These are phyloP conservation scores for Ploceus nigricollis DNA, from an alignment of 2,113 vertebrate species.

Conservation along the genomic window DNA sequence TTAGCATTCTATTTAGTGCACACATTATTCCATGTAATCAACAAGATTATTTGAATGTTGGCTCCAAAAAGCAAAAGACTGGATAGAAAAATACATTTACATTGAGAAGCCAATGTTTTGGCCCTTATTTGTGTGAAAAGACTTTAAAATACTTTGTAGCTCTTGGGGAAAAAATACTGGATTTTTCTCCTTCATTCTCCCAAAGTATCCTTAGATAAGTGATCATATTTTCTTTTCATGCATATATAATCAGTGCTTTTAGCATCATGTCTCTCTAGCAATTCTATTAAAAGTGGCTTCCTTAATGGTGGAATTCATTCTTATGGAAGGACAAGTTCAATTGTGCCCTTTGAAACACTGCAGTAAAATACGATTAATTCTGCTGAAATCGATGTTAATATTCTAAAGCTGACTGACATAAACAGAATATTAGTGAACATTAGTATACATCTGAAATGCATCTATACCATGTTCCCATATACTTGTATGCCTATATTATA, in stretches of 20 bases:
- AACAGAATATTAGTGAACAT: not conserved
- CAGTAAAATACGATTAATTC: not conserved
- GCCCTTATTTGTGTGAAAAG: not conserved
- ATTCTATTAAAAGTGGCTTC: not conserved
- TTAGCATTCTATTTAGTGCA: constrained; percentile 18
- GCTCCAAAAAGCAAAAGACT: not conserved
- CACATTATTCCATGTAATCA: not conserved
- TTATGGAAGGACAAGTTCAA: not conserved
- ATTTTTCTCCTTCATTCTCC: not conserved
- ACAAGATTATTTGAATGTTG: not conserved
- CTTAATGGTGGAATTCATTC: not conserved
- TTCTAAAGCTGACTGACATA: not conserved
- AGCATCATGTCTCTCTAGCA: not conserved
- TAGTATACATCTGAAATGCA: not conserved
- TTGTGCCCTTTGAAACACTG: not conserved
- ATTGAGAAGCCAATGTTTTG: not conserved
- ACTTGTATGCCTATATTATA: not conserved
- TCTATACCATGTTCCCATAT: not conserved
- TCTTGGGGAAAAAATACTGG: not conserved
- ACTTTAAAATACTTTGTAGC: not conserved
- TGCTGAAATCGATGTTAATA: not conserved
- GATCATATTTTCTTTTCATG: not conserved
- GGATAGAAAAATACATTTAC: not conserved
- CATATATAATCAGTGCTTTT: not conserved
- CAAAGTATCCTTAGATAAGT: not conserved